A percentile compares a stretch with the other conserved stretches of the same genome.
phyloP scores from a whole-genome alignment of 2,113 vertebrate species.

The Corvus cornix region DNA sequence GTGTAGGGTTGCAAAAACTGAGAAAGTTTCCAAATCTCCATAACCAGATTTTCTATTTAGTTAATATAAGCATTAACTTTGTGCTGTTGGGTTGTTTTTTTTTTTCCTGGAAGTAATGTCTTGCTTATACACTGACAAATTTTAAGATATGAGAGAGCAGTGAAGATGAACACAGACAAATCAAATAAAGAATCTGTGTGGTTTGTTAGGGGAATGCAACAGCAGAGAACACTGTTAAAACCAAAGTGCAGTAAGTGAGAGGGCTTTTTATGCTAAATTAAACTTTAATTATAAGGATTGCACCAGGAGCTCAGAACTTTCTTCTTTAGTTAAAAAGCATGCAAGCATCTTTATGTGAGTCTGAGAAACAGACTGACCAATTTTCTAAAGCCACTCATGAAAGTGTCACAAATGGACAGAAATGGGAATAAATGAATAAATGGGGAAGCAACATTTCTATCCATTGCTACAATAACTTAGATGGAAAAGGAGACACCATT shows the following conservation, averaged over 20 bases:
- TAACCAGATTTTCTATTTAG: not conserved
- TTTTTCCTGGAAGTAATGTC: not conserved
- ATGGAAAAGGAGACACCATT: not conserved
- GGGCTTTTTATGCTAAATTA: not conserved
- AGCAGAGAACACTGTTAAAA: not conserved
- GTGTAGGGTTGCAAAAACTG: not conserved
- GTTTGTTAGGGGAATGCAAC: not conserved
- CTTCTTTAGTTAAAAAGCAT: not conserved
- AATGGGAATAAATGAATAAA: not conserved
- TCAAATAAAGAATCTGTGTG: not conserved
- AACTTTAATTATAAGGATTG: not conserved
- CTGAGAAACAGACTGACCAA: not conserved
- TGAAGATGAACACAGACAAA: not conserved
- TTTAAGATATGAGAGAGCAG: not conserved
- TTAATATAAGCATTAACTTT: not conserved
- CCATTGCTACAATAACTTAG: not conserved
- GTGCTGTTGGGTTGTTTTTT: not conserved
- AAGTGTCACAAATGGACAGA: not conserved
- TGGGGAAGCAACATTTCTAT: not conserved
- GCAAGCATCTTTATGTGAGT: not conserved
- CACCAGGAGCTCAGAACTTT: not conserved
- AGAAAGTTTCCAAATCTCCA: not conserved
- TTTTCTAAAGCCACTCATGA: not conserved
- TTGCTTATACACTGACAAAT: not conserved
- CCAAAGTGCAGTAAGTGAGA: not conserved